phyloP scores from a whole-genome alignment of 2,888 invertebrate species.

The Crepidodera aurea region DNA sequence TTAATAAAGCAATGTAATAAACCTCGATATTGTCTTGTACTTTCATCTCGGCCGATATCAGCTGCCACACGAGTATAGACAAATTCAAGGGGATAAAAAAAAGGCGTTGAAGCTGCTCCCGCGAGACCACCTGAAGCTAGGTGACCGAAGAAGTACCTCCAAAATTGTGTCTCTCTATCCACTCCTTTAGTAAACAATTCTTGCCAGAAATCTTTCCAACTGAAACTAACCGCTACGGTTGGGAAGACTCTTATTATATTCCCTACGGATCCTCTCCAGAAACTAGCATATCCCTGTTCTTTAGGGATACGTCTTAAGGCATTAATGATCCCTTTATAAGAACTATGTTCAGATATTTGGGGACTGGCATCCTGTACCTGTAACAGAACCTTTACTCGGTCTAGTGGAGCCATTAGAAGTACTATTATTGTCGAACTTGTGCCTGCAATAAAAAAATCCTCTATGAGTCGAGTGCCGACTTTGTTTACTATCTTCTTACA shows the following conservation, averaged over 20 bases:
- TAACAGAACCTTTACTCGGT: not conserved
- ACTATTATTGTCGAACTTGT: not conserved
- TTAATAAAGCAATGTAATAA: conserved; percentile 68
- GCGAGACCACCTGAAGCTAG: conserved; percentile 80
- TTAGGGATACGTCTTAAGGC: conserved; percentile 72
- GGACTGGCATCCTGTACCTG: not conserved
- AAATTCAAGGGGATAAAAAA: conserved; percentile 79
- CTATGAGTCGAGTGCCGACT: too few relatives aligned
- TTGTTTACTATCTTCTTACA: too few relatives aligned
- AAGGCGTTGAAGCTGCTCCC: conserved; percentile 77
- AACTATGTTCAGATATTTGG: not conserved
- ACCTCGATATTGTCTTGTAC: conserved; percentile 66
- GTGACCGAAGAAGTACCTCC: conserved; percentile 74
- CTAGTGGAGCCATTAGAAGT: not conserved
- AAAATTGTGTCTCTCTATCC: conserved; percentile 76
- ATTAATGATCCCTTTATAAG: conserved; percentile 64
- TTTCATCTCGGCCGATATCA: conserved; percentile 28
- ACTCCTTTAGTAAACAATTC: conserved; percentile 73
- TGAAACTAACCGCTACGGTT: conserved; percentile 79
- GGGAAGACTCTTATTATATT: conserved; percentile 82
- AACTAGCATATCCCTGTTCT: conserved; percentile 73
- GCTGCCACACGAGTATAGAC: conserved; percentile 69
- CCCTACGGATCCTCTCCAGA: conserved; percentile 80
- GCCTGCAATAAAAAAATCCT: not conserved
- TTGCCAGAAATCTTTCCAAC: conserved; percentile 81